Evolutionary conservation across 2,797 vertebrate species (phyloP).

Genomic region (Sandelia bainsii): DNA sequence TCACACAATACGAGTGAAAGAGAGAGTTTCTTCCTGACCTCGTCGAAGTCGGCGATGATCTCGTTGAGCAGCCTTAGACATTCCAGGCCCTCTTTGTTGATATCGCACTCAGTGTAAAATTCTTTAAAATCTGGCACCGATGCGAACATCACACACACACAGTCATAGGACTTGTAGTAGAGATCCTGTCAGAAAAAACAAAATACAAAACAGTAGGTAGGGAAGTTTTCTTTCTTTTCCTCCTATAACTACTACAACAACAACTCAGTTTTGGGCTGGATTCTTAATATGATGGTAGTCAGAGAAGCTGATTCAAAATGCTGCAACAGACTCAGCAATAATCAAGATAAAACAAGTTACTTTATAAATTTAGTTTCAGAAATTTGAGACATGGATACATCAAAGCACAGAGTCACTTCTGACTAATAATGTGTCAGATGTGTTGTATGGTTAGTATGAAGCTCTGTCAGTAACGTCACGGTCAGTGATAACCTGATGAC

Average conservation of each 20-base stretch:
- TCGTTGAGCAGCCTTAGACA: constrained; percentile 96
- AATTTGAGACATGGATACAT: too few species aligned
- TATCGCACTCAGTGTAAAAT: constrained; percentile 98
- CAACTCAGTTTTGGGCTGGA: background rate
- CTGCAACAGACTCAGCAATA: background rate
- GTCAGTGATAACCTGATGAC: background rate
- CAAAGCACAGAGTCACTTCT: background rate
- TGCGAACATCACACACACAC: constrained; percentile 99
- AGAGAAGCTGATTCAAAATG: background rate
- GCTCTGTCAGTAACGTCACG: background rate
- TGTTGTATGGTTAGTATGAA: background rate
- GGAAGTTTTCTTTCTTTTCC: background rate
- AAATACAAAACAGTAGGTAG: background rate
- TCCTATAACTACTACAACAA: background rate
- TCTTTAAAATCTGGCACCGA: constrained; percentile 99
- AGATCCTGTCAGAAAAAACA: constrained; percentile 87
- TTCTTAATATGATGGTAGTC: background rate
- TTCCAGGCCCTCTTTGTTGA: constrained; percentile 98
- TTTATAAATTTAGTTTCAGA: too few species aligned
- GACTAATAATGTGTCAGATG: background rate
- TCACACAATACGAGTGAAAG: background rate
- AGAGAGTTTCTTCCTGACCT: constrained; percentile 82
- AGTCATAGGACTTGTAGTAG: constrained; percentile 98
- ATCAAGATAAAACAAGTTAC: too few species aligned
- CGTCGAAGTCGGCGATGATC: constrained; percentile 98